Base-by-base conservation (phyloP, 2,888 invertebrate genomes). In the Tinea semifulvella region DNA sequence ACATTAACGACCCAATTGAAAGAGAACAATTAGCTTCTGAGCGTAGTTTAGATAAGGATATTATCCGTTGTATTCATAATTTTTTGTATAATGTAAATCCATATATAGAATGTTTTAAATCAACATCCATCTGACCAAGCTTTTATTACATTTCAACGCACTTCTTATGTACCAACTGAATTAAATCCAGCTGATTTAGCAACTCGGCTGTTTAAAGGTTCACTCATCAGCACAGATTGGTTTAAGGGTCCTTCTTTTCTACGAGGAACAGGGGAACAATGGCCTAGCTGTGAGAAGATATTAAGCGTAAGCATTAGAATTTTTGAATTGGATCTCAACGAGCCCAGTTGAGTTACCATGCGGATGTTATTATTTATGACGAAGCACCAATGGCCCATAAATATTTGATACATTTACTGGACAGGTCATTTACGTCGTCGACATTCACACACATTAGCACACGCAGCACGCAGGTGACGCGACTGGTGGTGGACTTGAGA, bases 311-410 rank as follows among this genome's bases (percentile, higher is more conserved):
- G n/a, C n/a, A n/a, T n/a, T n/a, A n/a, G n/a, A n/a, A n/a, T n/a
- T n/a, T n/a, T n/a, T n/a, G n/a, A n/a, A n/a, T n/a, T n/a, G 8
- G 35, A 46, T 35, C 42, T 46, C 35, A 46, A 35, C n/a, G 35
- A 35, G 35, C 11, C 7, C 11, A 35, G 3, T 35, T 35, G 11
- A 4, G 40, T 17, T 13, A 7, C 2, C 18, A 46, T 19, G 14
- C 40, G 1, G n/a, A 40, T 8, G 42, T 46, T 10, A 46, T 46
- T n/a, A 46, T 46, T 14, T 46, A 42, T 13, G 46, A 46, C 19
- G 46, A 46, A 17, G 46, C 46, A n/a, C 46, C 46, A 17, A 46
- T 46, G 43, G 46, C 42, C 7, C 46, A 46, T 26, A 46, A 46
- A 40, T 46, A 43, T 31, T 39, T 43, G 25, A 39, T 46, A 6